Base-by-base conservation (phyloP, 2,888 invertebrate species). In the Drosophila antonietae region DNA sequence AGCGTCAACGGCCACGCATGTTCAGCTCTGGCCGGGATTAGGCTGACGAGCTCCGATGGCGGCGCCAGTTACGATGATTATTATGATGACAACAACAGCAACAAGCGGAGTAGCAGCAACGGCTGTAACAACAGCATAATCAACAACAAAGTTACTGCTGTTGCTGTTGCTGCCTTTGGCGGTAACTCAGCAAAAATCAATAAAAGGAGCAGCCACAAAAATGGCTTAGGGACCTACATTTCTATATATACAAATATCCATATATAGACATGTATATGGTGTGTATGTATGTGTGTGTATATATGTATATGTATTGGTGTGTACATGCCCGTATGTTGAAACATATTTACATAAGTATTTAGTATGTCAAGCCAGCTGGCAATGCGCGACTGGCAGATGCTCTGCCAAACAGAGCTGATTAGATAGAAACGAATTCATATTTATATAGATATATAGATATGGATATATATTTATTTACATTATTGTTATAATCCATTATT, bases 191-290 rank as follows among this genome's bases (percentile, higher is more conserved):
- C 64, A 53, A 73, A 71, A 75, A 75, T 75, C 75, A 75, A 75
- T 76, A 76, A 72, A 64, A 35, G 64, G 64, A 64, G 71, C 75
- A 62, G 76, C 75, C 71, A 67, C 75, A 75, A 75, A 67, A 75
- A 75, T 75, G 73, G 65, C 72, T 72, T 71, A 63, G 72, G 33
- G 60, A 46, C 56, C 57, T n/a, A 61, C 73, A 71, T 60, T 31
- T 33, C 51, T 23, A 55, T 65, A 46, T 33, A 56, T 49, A 44
- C 43, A 58, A 33, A 68, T 37, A 53, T 33, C 33, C 18, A 67
- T 46, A 49, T n/a, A 57, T 33, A 55, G 15, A 41, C 52, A 43
- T 20, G 20, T 53, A 23, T n/a, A 52, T 37, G 12, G 46, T 18
- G 18, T n/a, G 9, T 28, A 49, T 41, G 37, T 15, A 35, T 20